Conservation (phyloP, 1,140 invertebrate species). For the Pentalonia nigronervosa region DNA sequence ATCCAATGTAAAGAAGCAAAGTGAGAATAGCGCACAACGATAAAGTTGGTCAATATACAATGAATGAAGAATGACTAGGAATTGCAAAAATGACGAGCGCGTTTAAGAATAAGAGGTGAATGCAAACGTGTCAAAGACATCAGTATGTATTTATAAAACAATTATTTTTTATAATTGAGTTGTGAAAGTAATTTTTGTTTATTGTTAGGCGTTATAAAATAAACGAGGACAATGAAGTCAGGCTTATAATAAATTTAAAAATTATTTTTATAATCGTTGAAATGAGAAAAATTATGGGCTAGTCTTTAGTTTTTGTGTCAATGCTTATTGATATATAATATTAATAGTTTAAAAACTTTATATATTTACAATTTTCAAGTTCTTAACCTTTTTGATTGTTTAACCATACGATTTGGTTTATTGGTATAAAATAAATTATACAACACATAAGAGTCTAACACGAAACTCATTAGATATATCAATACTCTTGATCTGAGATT, state of each 20-base stretch:
- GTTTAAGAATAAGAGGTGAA: conserved; percentile 1
- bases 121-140: not conserved
- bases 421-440: not conserved
- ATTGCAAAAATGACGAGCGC: not conserved
- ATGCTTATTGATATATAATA: not conserved
- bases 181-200: conserved; percentile 49
- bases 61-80: conserved; percentile 30
- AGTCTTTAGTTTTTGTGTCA: not conserved
- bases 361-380: too few species aligned
- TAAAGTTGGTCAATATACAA: conserved; percentile 5
- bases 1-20: not conserved
- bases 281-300: not conserved
- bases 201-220: conserved; percentile 18
- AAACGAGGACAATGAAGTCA: not conserved
- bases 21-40: not conserved
- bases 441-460: not conserved
- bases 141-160: not conserved
- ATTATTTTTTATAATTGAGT: conserved; percentile 40
- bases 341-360: not conserved
- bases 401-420: too few species aligned
- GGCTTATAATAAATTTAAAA: not conserved
- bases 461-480: not conserved
- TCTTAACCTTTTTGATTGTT: too few species aligned
- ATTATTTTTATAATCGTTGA: not conserved
- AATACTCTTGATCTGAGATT: not conserved